phyloP scores from a whole-genome alignment of 2,888 invertebrate species.

The Hypomecis atomaria region DNA sequence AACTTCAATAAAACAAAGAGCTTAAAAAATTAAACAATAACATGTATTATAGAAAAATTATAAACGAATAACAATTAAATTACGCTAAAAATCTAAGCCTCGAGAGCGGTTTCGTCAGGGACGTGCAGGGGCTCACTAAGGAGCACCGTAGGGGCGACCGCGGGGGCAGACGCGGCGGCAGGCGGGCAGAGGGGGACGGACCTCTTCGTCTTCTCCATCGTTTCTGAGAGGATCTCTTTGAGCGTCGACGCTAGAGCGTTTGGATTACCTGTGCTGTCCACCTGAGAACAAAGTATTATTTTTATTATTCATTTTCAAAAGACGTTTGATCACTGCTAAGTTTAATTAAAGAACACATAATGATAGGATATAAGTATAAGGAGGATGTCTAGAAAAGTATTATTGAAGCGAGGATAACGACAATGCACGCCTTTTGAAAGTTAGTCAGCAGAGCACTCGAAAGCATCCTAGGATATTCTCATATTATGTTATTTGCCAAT shows the following conservation, averaged over 20 bases:
- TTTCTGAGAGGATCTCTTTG: slow-evolving; percentile 74
- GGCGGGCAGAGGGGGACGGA: slow-evolving; percentile 44
- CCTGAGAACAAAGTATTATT: slow-evolving; percentile 46
- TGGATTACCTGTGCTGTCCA: slow-evolving; percentile 75
- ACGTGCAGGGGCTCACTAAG: slow-evolving; percentile 11
- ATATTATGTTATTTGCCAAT: no score
- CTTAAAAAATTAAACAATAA: slow-evolving; percentile 35
- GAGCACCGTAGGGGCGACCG: slow-evolving; percentile 39
- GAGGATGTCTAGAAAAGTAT: no score
- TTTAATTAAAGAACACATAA: no score
- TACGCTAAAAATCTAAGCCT: slow-evolving; percentile 48
- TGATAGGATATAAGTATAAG: no score
- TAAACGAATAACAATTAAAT: slow-evolving; percentile 48
- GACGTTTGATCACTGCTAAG: no score
- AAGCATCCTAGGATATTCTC: no score
- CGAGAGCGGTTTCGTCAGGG: slow-evolving; percentile 3
- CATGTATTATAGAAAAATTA: slow-evolving; percentile 53
- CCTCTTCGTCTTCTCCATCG: slow-evolving; percentile 61
- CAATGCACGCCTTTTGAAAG: no score
- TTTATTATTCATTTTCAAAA: not conserved
- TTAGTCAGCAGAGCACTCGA: no score
- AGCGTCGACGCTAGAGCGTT: slow-evolving; percentile 71
- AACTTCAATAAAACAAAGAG: slow-evolving; percentile 1
- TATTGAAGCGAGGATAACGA: no score
- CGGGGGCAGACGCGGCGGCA: slow-evolving; percentile 51